These are phyloP conservation scores for Amiota mariae DNA, from an alignment of 2,888 invertebrate genomes.

Conservation along the genomic window DNA sequence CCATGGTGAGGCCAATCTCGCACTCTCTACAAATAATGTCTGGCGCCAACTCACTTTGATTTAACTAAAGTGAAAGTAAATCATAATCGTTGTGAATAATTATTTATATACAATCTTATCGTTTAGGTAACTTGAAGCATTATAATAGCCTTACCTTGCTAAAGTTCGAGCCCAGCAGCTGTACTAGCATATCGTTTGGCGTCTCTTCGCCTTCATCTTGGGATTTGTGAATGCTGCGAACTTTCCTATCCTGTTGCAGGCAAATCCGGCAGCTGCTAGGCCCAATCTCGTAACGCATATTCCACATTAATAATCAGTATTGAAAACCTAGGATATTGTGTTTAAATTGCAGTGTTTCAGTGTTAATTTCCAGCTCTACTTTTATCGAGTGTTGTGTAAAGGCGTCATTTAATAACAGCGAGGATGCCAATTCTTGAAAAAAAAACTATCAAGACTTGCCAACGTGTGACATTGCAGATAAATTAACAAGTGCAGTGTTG, in stretches of 20 bases:
- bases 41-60: constrained; percentile 59
- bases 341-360: constrained; percentile 11
- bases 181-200: constrained; percentile 66
- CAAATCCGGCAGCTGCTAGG: constrained; percentile 67
- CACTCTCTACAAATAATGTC: constrained; percentile 67
- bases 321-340: neutral
- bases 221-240: constrained; percentile 65
- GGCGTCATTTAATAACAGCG: constrained; percentile 5
- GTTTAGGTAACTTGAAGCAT: neutral
- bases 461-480: no score
- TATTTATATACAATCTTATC: neutral
- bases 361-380: constrained; percentile 18
- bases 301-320: constrained; percentile 21
- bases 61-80: constrained; percentile 41
- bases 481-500: no score
- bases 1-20: constrained; percentile 68
- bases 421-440: neutral
- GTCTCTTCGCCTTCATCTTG: constrained; percentile 65
- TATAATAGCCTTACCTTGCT: constrained; percentile 56
- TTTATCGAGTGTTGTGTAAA: constrained; percentile 13
- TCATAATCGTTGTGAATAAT: neutral
- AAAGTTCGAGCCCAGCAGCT: constrained; percentile 61
- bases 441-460: no score
- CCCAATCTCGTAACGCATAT: constrained; percentile 62
- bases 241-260: constrained; percentile 59